Evolutionary conservation across 2,888 invertebrate species (phyloP).

Genomic region (Hydrotaea diabolus): DNA sequence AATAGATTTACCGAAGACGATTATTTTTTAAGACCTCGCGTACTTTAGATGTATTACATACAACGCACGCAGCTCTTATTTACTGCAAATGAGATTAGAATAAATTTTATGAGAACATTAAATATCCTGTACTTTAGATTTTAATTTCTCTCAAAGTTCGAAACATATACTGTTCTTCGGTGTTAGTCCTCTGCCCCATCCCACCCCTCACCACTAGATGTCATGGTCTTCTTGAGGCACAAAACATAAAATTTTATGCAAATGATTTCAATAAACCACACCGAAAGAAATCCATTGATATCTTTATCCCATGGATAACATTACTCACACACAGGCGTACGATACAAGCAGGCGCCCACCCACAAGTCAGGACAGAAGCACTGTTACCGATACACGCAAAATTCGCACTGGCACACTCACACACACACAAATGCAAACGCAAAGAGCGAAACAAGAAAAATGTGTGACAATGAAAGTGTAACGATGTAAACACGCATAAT

Average conservation of each 20-base stretch:
- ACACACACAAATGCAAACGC: background rate
- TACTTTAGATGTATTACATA: background rate
- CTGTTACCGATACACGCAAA: background rate
- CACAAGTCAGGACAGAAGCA: background rate
- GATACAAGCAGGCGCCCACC: background rate
- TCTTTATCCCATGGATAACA: slow-evolving; percentile 25
- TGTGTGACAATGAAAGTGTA: slow-evolving; percentile 52
- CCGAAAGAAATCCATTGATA: slow-evolving; percentile 30
- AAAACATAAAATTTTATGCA: slow-evolving; percentile 39
- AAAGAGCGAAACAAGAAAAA: slow-evolving; percentile 9
- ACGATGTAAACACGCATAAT: slow-evolving; percentile 53
- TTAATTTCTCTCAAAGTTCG: background rate
- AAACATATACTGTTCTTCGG: background rate
- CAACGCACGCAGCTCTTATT: background rate
- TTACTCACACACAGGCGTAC: background rate
- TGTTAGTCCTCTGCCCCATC: background rate
- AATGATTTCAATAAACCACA: slow-evolving; percentile 43
- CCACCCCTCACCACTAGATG: background rate
- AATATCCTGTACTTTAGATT: background rate
- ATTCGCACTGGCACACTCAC: background rate
- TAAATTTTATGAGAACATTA: slow-evolving; percentile 16
- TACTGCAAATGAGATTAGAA: slow-evolving; percentile 11
- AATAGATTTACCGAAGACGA: too few species aligned
- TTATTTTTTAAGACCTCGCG: too few species aligned
- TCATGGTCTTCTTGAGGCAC: background rate